Evolutionary conservation across 2,888 invertebrate genomes (phyloP), one percentile per base, ranked within the genome.

Genomic region (Volucella inanis): DNA sequence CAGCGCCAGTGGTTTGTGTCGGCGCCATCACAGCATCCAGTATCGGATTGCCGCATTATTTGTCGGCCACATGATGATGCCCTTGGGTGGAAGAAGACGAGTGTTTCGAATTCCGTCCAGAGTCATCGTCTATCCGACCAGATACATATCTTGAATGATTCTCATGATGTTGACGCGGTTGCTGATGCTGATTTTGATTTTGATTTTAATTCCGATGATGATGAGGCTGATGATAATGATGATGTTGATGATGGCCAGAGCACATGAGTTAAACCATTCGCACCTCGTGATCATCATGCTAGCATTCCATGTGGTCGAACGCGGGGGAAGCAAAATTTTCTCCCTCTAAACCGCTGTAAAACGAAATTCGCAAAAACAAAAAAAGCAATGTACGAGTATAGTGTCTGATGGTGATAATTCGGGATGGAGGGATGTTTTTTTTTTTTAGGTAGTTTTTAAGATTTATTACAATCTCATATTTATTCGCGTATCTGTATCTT

Each of bases 21-120:
- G 83, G 80, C 85, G 81, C 81, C 85, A 80, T 31, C 47, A 14
- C 45, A 18, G 54, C 54, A 38, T 31, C 71, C 84, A 79, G 80
- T 84, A 84, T 84, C 84, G 61, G 76, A 18, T 84, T 79, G 79
- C 79, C 74, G 41, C 47, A 74, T 74, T 59, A 22, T 50, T 54
- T 47, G 70, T 65, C 52, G 65, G 52, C 65, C 15, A 41, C 10
- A 57, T 43, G 61, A 59, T 72, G 62, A 6, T 72, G 59, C 67
- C 77, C 75, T 68, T 70, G 81, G 55, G 52, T 64, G 70, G 62
- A 71, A 49, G 57, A 39, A n/a, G 45, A 6, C n/a, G 49, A 61
- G 59, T 49, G 18, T 78, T 79, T 76, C 61, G 43, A 68, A 64
- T 67, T 38, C 61, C 59, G 10, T 67, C 31, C n/a, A 62, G 57